Evolutionary conservation across 2,113 vertebrate species (phyloP).

Genomic region (Podocnemis expansa): DNA sequence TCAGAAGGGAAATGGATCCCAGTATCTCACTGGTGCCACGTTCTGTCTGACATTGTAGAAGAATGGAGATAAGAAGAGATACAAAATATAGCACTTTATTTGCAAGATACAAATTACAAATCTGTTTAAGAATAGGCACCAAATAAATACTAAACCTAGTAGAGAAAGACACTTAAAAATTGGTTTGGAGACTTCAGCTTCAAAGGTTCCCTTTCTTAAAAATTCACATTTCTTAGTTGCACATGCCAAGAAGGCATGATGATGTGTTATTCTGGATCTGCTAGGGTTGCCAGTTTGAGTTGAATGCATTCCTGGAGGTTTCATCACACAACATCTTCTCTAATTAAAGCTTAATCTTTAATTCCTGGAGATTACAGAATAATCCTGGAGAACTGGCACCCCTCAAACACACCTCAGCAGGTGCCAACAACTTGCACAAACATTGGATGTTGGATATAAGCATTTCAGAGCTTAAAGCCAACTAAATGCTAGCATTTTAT

Average conservation of each 20-base stretch:
- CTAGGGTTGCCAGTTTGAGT: neutral
- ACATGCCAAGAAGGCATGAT: neutral
- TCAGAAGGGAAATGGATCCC: neutral
- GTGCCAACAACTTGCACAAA: neutral
- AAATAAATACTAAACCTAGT: slow-evolving; percentile 77
- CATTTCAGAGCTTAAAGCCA: slow-evolving; percentile 1
- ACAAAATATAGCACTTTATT: slow-evolving; percentile 75
- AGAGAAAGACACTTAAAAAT: fast-evolving
- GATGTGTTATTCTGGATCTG: slow-evolving; percentile 22
- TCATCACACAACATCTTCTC: no score
- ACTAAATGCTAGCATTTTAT: neutral
- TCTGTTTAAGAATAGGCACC: slow-evolving; percentile 11
- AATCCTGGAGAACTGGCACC: no score
- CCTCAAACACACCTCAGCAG: slow-evolving; percentile 1
- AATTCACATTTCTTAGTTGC: neutral
- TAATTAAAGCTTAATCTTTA: no score
- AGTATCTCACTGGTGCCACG: neutral
- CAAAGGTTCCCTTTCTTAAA: neutral
- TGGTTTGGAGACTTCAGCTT: neutral
- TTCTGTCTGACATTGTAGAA: neutral
- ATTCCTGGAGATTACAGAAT: no score
- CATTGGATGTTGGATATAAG: slow-evolving; percentile 6
- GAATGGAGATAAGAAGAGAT: neutral
- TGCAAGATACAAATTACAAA: slow-evolving; percentile 31
- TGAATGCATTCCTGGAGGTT: no score